phyloP scores from a whole-genome alignment of 2,888 invertebrate genomes.

The Torymus texanus region DNA sequence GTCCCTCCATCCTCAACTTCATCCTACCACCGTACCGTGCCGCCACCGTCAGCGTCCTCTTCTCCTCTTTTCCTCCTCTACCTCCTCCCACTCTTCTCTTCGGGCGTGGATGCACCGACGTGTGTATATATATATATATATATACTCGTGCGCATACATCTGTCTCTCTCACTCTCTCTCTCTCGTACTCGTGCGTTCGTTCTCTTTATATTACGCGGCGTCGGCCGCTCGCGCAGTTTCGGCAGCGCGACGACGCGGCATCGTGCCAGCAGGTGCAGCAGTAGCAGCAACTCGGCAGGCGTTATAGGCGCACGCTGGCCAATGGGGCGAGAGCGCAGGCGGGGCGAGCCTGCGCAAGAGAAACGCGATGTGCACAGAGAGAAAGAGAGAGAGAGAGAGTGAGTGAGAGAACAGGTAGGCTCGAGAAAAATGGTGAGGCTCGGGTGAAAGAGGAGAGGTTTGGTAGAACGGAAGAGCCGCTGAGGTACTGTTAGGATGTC shows the following conservation, averaged over 20 bases:
- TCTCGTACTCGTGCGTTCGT: too few species aligned
- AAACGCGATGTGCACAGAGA: not conserved
- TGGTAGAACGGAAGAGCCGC: too few species aligned
- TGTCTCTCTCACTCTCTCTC: constrained; percentile 16
- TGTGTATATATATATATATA: not conserved
- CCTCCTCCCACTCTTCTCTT: not conserved
- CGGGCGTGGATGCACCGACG: constrained; percentile 6
- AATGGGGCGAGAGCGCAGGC: constrained; percentile 38
- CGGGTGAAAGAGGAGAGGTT: constrained; percentile 1
- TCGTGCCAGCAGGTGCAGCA: constrained; percentile 31
- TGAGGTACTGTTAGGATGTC: too few species aligned
- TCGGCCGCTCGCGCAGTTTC: not conserved
- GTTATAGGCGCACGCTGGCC: constrained; percentile 31
- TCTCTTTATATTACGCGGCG: not conserved
- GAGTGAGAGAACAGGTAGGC: not conserved
- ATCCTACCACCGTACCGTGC: not conserved
- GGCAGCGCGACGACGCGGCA: constrained; percentile 52
- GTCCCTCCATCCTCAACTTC: too few species aligned
- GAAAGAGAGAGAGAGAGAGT: not conserved
- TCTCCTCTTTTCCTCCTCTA: not conserved
- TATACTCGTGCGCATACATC: too few species aligned
- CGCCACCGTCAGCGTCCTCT: constrained; percentile 28
- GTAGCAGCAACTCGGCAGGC: not conserved
- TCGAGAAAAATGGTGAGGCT: not conserved
- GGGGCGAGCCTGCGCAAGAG: constrained; percentile 20